Percentiles rank a stretch among this genome's conserved stretches.
Conservation (phyloP, 2,113 vertebrate species). For the Sterrhoptilus dennistouni region DNA sequence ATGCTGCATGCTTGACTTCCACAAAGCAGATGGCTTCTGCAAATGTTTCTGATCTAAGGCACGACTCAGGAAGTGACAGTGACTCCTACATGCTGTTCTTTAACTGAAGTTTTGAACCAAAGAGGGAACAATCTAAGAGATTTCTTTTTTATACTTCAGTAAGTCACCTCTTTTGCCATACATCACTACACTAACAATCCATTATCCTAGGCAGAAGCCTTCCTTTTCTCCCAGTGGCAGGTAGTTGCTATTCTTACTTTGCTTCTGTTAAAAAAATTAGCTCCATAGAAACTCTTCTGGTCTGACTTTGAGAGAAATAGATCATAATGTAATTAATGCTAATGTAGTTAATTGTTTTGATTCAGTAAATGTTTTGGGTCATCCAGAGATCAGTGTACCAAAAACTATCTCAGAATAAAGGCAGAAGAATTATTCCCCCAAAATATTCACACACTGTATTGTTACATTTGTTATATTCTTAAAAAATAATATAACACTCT, state of each 20-base stretch:
- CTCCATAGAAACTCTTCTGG: not conserved
- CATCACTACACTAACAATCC: not conserved
- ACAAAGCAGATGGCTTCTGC: conserved; percentile 16
- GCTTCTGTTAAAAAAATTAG: not conserved
- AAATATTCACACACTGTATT: not conserved
- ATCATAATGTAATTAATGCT: not conserved
- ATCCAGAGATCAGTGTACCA: not conserved
- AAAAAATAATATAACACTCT: not conserved
- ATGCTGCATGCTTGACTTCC: not conserved
- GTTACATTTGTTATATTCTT: not conserved
- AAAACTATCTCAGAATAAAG: not conserved
- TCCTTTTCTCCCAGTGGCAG: not conserved
- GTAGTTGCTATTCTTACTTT: not conserved
- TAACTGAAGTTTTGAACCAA: not conserved
- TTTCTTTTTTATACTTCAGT: not conserved
- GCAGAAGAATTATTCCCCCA: not conserved
- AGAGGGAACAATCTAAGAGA: not conserved
- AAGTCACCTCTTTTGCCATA: not conserved
- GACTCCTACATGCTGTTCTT: conserved; percentile 4
- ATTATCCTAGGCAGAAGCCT: not conserved
- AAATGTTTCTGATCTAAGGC: conserved; percentile 10
- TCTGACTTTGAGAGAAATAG: not conserved
- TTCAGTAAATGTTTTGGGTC: not conserved
- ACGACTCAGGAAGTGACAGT: not conserved
- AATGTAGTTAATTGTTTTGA: not conserved